Evolutionary conservation across 1,140 invertebrate species (phyloP).

Genomic region (Drosophila tani): DNA sequence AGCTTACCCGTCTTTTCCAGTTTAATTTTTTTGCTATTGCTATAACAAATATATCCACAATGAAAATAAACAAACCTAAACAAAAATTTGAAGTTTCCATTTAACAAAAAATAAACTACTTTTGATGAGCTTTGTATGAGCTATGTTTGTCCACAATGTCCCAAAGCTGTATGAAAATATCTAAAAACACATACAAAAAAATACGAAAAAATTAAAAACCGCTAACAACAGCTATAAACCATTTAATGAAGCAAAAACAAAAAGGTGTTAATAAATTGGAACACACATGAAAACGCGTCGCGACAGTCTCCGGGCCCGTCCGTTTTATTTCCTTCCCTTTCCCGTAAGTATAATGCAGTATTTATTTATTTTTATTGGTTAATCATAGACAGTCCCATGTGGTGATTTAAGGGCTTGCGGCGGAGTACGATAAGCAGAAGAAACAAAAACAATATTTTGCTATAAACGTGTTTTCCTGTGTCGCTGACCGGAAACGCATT

Average conservation of each 20-base stretch:
- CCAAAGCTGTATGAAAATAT: slow-evolving; percentile 17
- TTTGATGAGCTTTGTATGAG: slow-evolving; percentile 24
- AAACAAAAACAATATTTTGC: slow-evolving; percentile 60
- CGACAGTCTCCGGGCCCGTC: slow-evolving; percentile 2
- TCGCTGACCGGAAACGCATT: slow-evolving; percentile 70
- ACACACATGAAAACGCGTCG: slow-evolving; percentile 33
- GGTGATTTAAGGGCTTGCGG: slow-evolving; percentile 38
- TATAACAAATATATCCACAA: slow-evolving; percentile 19
- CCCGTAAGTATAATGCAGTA: slow-evolving; percentile 3
- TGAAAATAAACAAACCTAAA: slow-evolving; percentile 27
- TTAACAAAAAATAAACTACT: slow-evolving; percentile 20
- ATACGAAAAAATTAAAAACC: slow-evolving; percentile 5
- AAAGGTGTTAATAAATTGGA: slow-evolving; percentile 43
- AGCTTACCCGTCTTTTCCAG: slow-evolving; percentile 17
- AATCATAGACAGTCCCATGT: slow-evolving; percentile 39
- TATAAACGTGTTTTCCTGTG: slow-evolving; percentile 71
- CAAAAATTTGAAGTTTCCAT: slow-evolving; percentile 23
- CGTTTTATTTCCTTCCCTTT: slow-evolving; percentile 12
- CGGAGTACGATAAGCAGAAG: slow-evolving; percentile 50
- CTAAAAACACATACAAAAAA: not conserved
- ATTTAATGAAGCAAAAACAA: slow-evolving; percentile 23
- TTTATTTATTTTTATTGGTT: slow-evolving; percentile 40
- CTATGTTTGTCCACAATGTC: not conserved
- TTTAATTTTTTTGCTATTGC: not conserved
- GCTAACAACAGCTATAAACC: slow-evolving; percentile 36